Evolutionary conservation across 1,140 invertebrate species (phyloP).

Genomic region (Chionoecetes opilio): DNA sequence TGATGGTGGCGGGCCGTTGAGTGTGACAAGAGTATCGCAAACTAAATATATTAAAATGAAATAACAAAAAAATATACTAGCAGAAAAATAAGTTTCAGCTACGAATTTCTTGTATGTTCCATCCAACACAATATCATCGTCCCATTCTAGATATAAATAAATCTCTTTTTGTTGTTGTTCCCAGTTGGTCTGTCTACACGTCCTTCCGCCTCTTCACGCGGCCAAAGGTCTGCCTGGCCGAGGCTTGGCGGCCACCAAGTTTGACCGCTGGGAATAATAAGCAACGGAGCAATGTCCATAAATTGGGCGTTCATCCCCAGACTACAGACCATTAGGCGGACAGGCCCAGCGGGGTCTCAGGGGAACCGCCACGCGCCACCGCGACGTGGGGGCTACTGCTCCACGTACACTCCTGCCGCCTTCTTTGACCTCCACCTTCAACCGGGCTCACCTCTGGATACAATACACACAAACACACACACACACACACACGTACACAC

Average conservation of each 20-base stretch:
- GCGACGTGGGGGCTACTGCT: background rate
- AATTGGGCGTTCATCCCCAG: background rate
- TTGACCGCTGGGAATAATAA: background rate
- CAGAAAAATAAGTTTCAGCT: too few relatives aligned
- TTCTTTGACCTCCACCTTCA: background rate
- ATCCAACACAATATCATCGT: too few relatives aligned
- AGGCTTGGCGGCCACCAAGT: background rate
- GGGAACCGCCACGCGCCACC: background rate
- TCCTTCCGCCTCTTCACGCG: background rate
- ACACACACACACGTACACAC: conserved; percentile 35
- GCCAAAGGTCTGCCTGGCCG: background rate
- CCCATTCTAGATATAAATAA: too few relatives aligned
- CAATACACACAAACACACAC: conserved; percentile 1
- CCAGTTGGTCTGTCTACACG: background rate
- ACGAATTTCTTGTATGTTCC: too few relatives aligned
- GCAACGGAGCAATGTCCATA: background rate
- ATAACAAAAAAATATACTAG: too few relatives aligned
- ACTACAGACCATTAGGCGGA: conserved; percentile 6
- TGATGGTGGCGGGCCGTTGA: too few relatives aligned
- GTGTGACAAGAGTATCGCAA: too few relatives aligned
- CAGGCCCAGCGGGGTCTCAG: background rate
- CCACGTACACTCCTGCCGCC: background rate
- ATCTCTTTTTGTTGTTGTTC: background rate
- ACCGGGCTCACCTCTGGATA: too few relatives aligned
- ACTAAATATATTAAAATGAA: too few relatives aligned